These are phyloP conservation scores for Blomia tropicalis DNA, from an alignment of 2,888 invertebrate species.

Conservation along the genomic window DNA sequence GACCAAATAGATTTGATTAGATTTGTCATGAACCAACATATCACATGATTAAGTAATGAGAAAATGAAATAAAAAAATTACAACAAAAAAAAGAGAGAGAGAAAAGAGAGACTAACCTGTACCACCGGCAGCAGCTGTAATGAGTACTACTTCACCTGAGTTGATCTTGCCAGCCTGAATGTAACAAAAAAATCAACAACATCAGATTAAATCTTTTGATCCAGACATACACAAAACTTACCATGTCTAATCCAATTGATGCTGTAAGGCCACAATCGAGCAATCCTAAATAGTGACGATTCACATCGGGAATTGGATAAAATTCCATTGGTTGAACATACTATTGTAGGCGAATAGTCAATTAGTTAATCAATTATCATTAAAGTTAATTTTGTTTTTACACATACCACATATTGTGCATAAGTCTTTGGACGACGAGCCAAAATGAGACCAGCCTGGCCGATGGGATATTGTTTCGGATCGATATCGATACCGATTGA, in stretches of 20 bases:
- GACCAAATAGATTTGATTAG: no score
- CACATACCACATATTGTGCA: slow-evolving; percentile 8
- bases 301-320: slow-evolving; percentile 23
- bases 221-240: background rate
- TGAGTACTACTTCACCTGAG: slow-evolving; percentile 26
- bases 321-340: slow-evolving; percentile 10
- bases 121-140: slow-evolving; percentile 29
- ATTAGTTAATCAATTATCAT: background rate
- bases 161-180: slow-evolving; percentile 20
- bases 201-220: background rate
- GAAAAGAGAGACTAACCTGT: slow-evolving; percentile 24
- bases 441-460: slow-evolving; percentile 2
- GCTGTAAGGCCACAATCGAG: slow-evolving; percentile 32
- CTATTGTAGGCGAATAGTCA: background rate
- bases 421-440: slow-evolving; percentile 3
- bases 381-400: background rate
- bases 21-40: no score
- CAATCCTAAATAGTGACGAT: slow-evolving; percentile 25
- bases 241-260: slow-evolving; percentile 34
- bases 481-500: slow-evolving; percentile 30
- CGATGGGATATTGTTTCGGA: background rate
- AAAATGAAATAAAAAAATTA: no score
- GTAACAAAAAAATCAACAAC: background rate
- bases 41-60: background rate
- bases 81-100: no score